These are phyloP conservation scores for Nebria salina DNA, from an alignment of 2,888 invertebrate species.

Conservation along the genomic window DNA sequence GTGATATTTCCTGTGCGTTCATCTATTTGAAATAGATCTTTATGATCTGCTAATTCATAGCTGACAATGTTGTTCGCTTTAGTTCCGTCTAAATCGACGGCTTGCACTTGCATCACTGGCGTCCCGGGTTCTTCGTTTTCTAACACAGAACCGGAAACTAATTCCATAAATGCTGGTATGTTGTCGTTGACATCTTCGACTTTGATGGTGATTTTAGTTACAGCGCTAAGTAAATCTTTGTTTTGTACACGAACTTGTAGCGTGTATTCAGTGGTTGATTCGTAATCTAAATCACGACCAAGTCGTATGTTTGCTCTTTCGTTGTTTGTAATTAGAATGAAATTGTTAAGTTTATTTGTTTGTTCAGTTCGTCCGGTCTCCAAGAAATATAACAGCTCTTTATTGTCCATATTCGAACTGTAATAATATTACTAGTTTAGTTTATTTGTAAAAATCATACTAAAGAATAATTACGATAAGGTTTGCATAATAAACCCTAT, in stretches of 20 bases:
- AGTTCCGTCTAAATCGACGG: slow-evolving; percentile 88
- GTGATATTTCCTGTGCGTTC: slow-evolving; percentile 88
- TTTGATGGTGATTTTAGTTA: slow-evolving; percentile 80
- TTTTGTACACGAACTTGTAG: slow-evolving; percentile 86
- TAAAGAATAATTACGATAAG: no score
- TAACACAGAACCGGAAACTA: slow-evolving; percentile 81
- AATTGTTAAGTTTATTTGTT: slow-evolving; percentile 84
- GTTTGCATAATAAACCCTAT: no score
- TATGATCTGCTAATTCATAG: slow-evolving; percentile 76
- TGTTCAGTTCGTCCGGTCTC: slow-evolving; percentile 85
- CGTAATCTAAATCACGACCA: slow-evolving; percentile 82
- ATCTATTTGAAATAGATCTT: slow-evolving; percentile 85
- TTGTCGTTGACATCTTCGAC: slow-evolving; percentile 92
- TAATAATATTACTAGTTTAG: slow-evolving; percentile 49
- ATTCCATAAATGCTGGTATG: slow-evolving; percentile 85
- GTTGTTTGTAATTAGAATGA: slow-evolving; percentile 73
- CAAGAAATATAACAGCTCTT: slow-evolving; percentile 81
- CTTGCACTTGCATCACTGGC: slow-evolving; percentile 83
- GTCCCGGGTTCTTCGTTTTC: slow-evolving; percentile 87
- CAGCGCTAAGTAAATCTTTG: slow-evolving; percentile 80
- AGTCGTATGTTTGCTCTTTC: slow-evolving; percentile 79
- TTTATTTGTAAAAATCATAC: not conserved
- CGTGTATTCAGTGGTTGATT: slow-evolving; percentile 84
- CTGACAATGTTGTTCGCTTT: slow-evolving; percentile 83
- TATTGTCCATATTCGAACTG: slow-evolving; percentile 80